A percentile compares a stretch with the other conserved stretches of the same genome.
Evolutionary conservation across 1,140 invertebrate species (phyloP).

Genomic region (Eriocheir sinensis): DNA sequence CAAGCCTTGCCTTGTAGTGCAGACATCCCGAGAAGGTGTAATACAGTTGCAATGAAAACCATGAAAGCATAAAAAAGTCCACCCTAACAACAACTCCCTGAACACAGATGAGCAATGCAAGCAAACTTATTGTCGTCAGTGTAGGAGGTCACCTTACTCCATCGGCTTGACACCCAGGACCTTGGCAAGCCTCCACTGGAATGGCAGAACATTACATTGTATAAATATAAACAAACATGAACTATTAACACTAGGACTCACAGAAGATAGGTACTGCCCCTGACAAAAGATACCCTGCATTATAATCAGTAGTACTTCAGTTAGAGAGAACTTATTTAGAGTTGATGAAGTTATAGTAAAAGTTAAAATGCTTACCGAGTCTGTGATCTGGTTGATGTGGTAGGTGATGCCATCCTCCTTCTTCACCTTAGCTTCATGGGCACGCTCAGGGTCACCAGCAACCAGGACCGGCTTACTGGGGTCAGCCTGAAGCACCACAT

Average conservation of each 20-base stretch:
- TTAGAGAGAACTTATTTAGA: no score
- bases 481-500: slow-evolving; percentile 84
- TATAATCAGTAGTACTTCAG: no score
- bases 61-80: background rate
- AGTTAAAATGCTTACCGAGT: slow-evolving; percentile 64
- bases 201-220: background rate
- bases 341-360: background rate
- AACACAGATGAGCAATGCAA: background rate
- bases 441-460: slow-evolving; percentile 92
- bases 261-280: no score
- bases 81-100: background rate
- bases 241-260: no score
- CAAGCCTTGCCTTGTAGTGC: no score
- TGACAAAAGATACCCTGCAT: no score
- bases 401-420: slow-evolving; percentile 89
- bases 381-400: slow-evolving; percentile 87
- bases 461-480: slow-evolving; percentile 87
- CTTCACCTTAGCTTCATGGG: slow-evolving; percentile 87
- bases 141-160: background rate
- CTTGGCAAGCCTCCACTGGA: slow-evolving; percentile 67
- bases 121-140: background rate
- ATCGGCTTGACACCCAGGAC: slow-evolving; percentile 57
- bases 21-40: no score
- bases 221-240: no score
- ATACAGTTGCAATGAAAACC: no score